Evolutionary conservation across 2,113 vertebrate species (phyloP).

Genomic region (Capricornis sumatraensis): DNA sequence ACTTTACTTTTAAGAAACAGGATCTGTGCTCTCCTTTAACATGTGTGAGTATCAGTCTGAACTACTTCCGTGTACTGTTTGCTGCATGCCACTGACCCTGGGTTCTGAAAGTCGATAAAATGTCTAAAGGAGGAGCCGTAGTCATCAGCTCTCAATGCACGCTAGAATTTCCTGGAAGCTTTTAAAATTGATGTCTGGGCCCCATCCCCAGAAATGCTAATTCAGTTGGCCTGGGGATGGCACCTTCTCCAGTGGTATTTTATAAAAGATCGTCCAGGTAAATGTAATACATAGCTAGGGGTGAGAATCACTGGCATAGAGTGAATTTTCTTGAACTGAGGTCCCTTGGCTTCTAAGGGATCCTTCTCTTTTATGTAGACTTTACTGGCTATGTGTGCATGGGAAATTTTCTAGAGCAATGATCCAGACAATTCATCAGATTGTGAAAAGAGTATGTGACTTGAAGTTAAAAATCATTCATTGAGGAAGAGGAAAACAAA

Average conservation of each 20-base stretch:
- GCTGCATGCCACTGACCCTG: neutral
- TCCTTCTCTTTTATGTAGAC: neutral
- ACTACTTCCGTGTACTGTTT: neutral
- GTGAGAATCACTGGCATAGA: neutral
- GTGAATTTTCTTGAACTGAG: neutral
- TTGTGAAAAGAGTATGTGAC: neutral
- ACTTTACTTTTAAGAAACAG: neutral
- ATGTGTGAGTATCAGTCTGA: neutral
- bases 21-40: neutral
- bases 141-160: neutral
- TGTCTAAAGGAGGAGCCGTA: neutral
- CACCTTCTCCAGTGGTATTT: neutral
- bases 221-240: neutral
- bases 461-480: neutral
- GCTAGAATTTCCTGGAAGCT: neutral
- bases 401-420: neutral
- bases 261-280: neutral
- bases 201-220: neutral
- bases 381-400: neutral
- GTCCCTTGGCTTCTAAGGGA: neutral
- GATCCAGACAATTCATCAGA: neutral
- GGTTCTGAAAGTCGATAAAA: neutral
- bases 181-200: neutral
- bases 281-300: neutral
- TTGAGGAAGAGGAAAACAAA: neutral